Base-by-base conservation (phyloP, 2,797 vertebrate species). In the Craterocephalus amniculus region DNA sequence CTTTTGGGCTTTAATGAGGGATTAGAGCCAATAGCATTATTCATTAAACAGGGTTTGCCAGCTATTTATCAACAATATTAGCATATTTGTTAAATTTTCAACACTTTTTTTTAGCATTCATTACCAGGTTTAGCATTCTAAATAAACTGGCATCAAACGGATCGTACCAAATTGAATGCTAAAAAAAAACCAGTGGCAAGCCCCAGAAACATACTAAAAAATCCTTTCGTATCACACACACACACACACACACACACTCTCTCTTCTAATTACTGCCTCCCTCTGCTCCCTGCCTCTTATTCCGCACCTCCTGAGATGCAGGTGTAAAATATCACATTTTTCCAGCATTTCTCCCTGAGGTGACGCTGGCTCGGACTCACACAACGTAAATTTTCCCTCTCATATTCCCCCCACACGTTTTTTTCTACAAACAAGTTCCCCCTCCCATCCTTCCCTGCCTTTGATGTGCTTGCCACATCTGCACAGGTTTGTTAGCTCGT, bases 251-350 rank as follows among this genome's bases (percentile, higher is more conserved):
- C 5, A 27, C 83, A 79, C 74, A 58, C 89, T 85, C 89, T 54
- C 80, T 79, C 86, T 73, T 88, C 85, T 93, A 93, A 94, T 94
- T 92, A 88, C 89, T 49, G 63, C 84, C 86, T 82, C 85, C 81
- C 88, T 83, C 85, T 59, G 72, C 83, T 83, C 83, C 74, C 74
- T 63, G 80, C 87, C 88, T 89, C 79, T 69, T 83, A 72, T 88
- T 86, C 83, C 80, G 78, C 90, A 88, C 89, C 93, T 93, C 92
- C 87, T 90, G 93, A 93, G 93, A 94, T 90, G 84, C 90, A 94
- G 92, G 93, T 93, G 92, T 93, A 93, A 94, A 94, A 95, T 94
- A 94, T 94, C 93, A 94, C 87, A 92, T 94, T 94, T 94, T 95
- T 86, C 93, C 94, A 94, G 93, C 88, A 80, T 92, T 93, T 91